Conservation (phyloP, 53 echinoderm and acorn worm species). For the Holothuria leucospilota region DNA sequence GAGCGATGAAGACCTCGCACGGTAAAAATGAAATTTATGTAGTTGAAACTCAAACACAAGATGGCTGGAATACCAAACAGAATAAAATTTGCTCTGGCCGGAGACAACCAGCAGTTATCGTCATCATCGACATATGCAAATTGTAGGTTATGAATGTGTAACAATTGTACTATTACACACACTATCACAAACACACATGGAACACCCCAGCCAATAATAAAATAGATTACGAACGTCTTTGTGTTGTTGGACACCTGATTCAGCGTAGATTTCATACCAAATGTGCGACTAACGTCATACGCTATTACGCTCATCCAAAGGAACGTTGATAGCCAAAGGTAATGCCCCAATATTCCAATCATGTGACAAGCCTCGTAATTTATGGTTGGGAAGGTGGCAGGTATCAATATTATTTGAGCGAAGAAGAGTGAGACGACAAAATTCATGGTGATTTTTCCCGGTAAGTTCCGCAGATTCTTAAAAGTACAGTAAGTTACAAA, state of each 20-base stretch:
- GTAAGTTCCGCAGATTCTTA: not conserved
- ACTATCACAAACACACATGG: not conserved
- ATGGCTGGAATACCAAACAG: not conserved
- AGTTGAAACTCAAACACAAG: not conserved
- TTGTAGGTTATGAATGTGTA: not conserved
- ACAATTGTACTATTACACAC: not conserved
- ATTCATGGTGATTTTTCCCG: not conserved
- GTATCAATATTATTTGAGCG: conserved; percentile 27
- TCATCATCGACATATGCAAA: not conserved
- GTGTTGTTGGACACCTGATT: not conserved
- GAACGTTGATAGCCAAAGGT: conserved; percentile 13
- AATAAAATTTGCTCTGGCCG: not conserved
- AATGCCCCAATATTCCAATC: not conserved
- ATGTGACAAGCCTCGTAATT: not conserved
- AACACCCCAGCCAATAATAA: not conserved
- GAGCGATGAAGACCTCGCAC: not conserved
- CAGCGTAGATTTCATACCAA: not conserved
- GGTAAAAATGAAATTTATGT: not conserved
- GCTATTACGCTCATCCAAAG: conserved; percentile 34
- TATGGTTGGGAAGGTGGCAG: not conserved
- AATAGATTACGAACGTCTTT: not conserved
- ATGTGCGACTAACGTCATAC: conserved; percentile 26
- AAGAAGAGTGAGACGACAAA: not conserved
- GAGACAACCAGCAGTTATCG: not conserved
- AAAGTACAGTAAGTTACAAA: not conserved